Base-by-base conservation (phyloP, 2,888 invertebrate species). In the Proisotoma minuta region DNA sequence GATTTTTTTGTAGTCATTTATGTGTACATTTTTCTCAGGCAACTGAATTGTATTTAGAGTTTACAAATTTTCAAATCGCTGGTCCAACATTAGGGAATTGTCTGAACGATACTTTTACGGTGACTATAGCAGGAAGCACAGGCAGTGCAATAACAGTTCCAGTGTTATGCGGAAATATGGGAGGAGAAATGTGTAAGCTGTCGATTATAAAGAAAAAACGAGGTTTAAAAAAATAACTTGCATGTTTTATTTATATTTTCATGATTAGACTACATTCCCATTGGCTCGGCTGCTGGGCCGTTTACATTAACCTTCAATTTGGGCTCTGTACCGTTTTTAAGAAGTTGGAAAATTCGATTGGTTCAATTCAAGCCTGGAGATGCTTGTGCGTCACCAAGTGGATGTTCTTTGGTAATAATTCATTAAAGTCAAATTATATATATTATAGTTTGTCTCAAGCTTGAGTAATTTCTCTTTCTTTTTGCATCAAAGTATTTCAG, bases 41-140 rank as follows among this genome's bases (percentile, higher is more conserved):
- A 18, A 43, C 62, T 48, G 80, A 90, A 84, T 79, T 90, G 18
- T 84, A 89, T 60, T 82, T 91, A 68, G 90, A 91, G 75, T 88
- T 92, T 75, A 75, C 87, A 56, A 86, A 87, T 69, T 82, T 89
- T 63, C 83, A 84, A 51, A 76, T 90, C 24, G 82, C 87, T 0
- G 88, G 88, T 70, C 89, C 91, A 0, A 82, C 85, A 70, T 85
- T 86, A 0, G 89, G 91, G 1, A 79, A 80, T 54, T 91, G 91
- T 75, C 77, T 79, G 15, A 84, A 82, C 0, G 91, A 92, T 76
- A 83, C 85, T 2, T 79, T 92, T 65, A 82, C 84, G 2, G 81
- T 90, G 26, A 82, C 84, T 0, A 88, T 88, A 0, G 85, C 86
- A 0, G 84, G 85, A 60, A 34, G 34, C 15, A 85, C 86, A 0